Evolutionary conservation across 2,888 invertebrate species (phyloP).

Genomic region (Xestia ashworthii): DNA sequence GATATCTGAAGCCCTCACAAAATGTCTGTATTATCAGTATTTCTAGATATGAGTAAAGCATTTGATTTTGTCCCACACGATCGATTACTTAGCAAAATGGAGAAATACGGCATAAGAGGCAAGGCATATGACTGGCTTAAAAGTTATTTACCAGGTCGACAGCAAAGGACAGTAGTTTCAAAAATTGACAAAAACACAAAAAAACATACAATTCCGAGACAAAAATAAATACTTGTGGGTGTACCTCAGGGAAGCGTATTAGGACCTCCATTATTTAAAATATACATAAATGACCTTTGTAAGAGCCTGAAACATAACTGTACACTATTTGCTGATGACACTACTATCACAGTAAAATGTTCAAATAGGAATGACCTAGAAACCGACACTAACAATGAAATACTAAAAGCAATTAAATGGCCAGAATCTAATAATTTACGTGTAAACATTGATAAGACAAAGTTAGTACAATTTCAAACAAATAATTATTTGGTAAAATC

Average conservation of each 20-base stretch:
- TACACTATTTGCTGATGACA: neutral
- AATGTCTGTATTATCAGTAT: neutral
- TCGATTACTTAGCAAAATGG: neutral
- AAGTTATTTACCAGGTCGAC: neutral
- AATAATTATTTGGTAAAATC: no score
- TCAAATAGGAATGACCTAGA: neutral
- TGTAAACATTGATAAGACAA: neutral
- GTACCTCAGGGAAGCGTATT: slow-evolving; percentile 1
- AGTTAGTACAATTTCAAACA: no score
- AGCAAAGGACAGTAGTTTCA: neutral
- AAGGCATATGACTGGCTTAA: neutral
- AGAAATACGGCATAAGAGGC: neutral
- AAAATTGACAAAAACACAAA: neutral
- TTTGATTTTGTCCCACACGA: neutral
- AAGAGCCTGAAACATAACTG: neutral
- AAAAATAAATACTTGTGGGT: slow-evolving; percentile 7
- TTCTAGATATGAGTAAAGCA: neutral
- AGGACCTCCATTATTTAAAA: neutral
- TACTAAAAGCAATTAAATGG: no score
- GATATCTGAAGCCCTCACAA: no score
- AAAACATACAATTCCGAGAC: neutral
- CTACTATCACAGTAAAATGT: neutral
- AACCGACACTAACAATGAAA: no score
- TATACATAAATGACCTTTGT: neutral
- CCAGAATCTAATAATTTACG: neutral